Conservation (phyloP, 2,888 invertebrate species). For the Acanthosepion pharaonis region DNA sequence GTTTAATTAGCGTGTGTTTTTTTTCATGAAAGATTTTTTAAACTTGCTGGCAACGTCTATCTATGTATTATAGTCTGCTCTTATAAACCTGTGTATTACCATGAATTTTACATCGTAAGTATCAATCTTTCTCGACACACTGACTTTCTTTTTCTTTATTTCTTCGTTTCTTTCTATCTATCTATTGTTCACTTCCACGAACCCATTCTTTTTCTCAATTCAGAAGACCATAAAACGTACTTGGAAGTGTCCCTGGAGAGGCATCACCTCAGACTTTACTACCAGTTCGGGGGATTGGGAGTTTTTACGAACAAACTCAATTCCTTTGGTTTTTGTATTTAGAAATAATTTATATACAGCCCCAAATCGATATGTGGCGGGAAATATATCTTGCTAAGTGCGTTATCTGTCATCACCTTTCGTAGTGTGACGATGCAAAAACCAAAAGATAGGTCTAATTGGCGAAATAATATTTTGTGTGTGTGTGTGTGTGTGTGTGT, state of each 20-base stretch:
- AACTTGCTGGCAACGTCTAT: no score
- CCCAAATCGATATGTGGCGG: background rate
- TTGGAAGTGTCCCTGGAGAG: background rate
- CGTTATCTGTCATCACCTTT: background rate
- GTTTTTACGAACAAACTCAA: background rate
- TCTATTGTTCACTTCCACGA: background rate
- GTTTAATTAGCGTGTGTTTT: no score
- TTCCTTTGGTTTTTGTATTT: background rate
- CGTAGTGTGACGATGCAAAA: background rate
- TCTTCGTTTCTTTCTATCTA: background rate
- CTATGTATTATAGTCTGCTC: no score
- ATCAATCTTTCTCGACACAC: no score
- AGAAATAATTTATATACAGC: no score
- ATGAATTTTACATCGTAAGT: no score
- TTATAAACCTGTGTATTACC: no score
- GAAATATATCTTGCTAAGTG: slow-evolving; percentile 33
- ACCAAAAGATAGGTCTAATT: background rate
- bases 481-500: no score
- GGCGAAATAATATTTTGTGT: background rate
- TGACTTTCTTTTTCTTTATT: background rate
- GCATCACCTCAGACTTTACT: background rate
- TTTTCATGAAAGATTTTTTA: no score
- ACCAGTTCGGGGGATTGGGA: background rate
- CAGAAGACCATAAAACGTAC: background rate
- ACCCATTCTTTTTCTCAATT: background rate